Conservation (phyloP, 2,797 vertebrate species). For the Geotria australis region DNA sequence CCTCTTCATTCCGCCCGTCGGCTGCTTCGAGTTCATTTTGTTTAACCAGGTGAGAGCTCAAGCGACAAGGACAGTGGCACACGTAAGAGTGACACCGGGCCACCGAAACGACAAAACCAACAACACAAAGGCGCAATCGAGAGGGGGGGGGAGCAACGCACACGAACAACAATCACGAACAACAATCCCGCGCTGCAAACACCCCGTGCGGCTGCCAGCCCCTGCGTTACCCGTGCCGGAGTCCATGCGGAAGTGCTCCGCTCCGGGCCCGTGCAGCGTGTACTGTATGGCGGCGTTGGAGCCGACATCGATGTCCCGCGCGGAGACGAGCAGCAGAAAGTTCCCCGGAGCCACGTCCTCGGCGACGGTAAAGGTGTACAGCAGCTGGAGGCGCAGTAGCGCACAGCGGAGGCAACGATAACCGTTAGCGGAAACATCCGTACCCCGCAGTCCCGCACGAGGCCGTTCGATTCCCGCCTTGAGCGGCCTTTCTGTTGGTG, state of each 20-base stretch:
- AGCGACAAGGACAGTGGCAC: slow-evolving; percentile 1
- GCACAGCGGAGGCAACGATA: too few species aligned
- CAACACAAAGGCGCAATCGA: too few species aligned
- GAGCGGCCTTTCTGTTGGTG: too few species aligned
- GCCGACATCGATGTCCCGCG: slow-evolving; percentile 66
- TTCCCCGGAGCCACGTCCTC: slow-evolving; percentile 55
- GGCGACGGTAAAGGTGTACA: slow-evolving; percentile 41
- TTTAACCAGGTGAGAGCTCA: slow-evolving; percentile 2
- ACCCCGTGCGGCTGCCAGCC: too few species aligned
- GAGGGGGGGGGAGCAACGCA: too few species aligned
- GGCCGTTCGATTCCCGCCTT: too few species aligned
- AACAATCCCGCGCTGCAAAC: too few species aligned
- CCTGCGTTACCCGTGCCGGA: slow-evolving; percentile 38
- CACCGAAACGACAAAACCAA: neutral
- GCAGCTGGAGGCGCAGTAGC: slow-evolving; percentile 14
- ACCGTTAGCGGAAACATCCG: too few species aligned
- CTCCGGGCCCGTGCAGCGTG: slow-evolving; percentile 38
- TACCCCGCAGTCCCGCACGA: too few species aligned
- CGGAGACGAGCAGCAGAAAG: slow-evolving; percentile 52
- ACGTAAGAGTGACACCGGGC: neutral
- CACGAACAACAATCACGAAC: too few species aligned
- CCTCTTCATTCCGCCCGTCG: neutral
- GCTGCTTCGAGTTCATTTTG: neutral
- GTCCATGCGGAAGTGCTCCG: slow-evolving; percentile 50
- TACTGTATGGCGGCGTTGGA: slow-evolving; percentile 77